Evolutionary conservation across 2,113 vertebrate genomes (phyloP).

Genomic region (Falcunculus frontatus): DNA sequence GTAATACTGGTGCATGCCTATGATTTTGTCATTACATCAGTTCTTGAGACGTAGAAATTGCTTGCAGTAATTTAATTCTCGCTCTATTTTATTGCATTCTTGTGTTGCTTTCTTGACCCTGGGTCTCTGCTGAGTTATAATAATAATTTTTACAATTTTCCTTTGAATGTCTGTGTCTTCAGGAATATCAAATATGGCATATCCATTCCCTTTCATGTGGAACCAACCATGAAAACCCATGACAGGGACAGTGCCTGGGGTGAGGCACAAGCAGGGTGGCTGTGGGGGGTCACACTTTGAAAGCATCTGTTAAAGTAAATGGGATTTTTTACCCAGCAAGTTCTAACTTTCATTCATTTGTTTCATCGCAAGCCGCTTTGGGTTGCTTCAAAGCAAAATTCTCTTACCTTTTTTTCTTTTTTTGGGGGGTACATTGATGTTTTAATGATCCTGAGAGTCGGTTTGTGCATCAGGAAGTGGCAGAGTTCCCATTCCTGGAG

Average conservation of each 20-base stretch:
- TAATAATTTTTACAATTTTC: neutral
- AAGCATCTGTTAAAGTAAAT: neutral
- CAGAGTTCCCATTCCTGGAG: neutral
- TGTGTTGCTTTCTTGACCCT: neutral
- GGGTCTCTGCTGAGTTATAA: neutral
- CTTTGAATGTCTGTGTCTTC: neutral
- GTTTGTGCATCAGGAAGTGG: neutral
- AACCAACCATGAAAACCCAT: neutral
- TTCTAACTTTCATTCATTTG: neutral
- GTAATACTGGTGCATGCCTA: neutral
- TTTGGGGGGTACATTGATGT: neutral
- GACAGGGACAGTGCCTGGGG: neutral
- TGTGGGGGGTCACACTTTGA: neutral
- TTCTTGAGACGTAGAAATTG: conserved; percentile 1
- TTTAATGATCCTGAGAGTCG: neutral
- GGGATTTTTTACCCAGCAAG: neutral
- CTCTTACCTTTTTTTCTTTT: neutral
- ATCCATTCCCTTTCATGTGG: neutral
- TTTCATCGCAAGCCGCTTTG: neutral
- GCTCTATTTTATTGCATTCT: neutral
- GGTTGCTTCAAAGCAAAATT: neutral
- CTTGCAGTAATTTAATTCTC: conserved; percentile 12
- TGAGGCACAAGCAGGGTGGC: neutral
- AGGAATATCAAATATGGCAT: neutral
- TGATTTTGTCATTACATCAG: conserved; percentile 27